Base-by-base conservation (phyloP, 2,113 vertebrate species). In the Tragelaphus buxtoni region DNA sequence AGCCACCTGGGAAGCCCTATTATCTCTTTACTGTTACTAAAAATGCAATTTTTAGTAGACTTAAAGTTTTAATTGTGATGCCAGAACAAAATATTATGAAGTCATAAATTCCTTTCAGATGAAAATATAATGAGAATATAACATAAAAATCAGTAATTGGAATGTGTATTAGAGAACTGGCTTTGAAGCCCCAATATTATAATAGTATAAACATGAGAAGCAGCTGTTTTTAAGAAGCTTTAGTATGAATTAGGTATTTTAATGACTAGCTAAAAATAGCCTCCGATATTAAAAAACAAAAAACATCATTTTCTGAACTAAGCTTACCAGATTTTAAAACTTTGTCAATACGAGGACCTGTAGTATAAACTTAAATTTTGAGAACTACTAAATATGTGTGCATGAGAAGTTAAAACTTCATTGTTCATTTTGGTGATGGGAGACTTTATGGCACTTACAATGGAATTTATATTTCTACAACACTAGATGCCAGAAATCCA, bases 401-500 rank as follows among this genome's bases (percentile, higher is more conserved):
- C 42, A 2, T 83, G 7, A 83, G 69, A 84, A 53, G 45, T 45
- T 87, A 53, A 93, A 89, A 58, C 5, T 30, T 72, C 22, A 9
- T 69, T 96, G 47, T 63, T 94, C 10, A 32, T 85, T 90, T 95
- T 14, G 9, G 42, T 81, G 10, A 77, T n/a, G 17, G 47, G 22
- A 91, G 51, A 83, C 45, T 53, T 77, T 58, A 61, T 39, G 39
- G 22, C 11, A 86, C 18, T 91, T 82, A 79, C 80, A 82, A 92
- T 24, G 16, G 9, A 87, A 86, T 82, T 80, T 60, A 45, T 20
- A 56, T 49, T 74, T 53, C 45, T 85, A 96, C 8, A 56, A 92
- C 30, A 58, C 13, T 95, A 97, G 96, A 77, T 56, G 72, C 45
- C 86, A 96, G 49, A 95, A 83, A 60, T 76, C 39, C 79, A 94